A percentile compares a stretch with the other conserved stretches of the same genome.
Conservation (phyloP, 2,797 vertebrate species). For the Gobio occitaniae region DNA sequence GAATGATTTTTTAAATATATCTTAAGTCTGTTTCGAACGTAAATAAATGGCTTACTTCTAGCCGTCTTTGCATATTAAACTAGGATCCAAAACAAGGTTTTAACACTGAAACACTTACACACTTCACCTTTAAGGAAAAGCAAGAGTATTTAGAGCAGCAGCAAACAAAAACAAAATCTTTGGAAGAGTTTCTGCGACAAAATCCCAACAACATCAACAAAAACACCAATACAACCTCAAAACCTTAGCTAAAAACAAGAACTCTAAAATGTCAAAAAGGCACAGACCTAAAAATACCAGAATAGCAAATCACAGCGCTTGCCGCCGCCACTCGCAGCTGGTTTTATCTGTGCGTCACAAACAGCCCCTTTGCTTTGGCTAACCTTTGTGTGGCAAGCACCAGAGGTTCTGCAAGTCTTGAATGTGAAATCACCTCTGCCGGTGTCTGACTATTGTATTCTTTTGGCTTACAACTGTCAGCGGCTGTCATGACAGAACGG, state of each 20-base stretch:
- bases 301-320: conserved; percentile 45
- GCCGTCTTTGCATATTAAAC: conserved; percentile 5
- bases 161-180: conserved; percentile 3
- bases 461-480: conserved; percentile 49
- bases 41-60: background rate
- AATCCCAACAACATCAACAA: conserved; percentile 41
- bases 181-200: conserved; percentile 32
- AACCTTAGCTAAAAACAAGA: conserved; percentile 43
- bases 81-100: background rate
- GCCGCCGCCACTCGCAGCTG: conserved; percentile 2
- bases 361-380: conserved; percentile 49
- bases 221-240: conserved; percentile 41
- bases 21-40: background rate
- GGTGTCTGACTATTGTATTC: conserved; percentile 49
- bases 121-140: conserved; percentile 14
- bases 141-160: conserved; percentile 21
- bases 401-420: conserved; percentile 36
- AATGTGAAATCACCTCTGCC: conserved; percentile 30
- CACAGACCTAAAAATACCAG: conserved; percentile 54
- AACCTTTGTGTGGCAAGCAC: conserved; percentile 46
- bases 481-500: conserved; percentile 34
- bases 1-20: background rate
- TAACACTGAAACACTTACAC: background rate
- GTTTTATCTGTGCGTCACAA: conserved; percentile 45
- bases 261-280: conserved; percentile 49